Evolutionary conservation across 2,888 invertebrate genomes (phyloP), one percentile per base, ranked within the genome.

Genomic region (Tachystola acroxantha): DNA sequence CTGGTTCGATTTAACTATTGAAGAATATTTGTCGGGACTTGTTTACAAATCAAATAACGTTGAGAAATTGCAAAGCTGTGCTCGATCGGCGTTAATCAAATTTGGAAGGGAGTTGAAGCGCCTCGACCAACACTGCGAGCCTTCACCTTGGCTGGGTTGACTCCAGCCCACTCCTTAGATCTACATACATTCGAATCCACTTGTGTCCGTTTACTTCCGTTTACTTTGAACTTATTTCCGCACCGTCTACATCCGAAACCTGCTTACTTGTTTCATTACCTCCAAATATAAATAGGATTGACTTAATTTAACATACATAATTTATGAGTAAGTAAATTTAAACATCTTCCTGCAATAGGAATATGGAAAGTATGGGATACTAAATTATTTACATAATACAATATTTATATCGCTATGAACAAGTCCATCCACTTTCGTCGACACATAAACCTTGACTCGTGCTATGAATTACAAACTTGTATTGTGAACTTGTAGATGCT

Each of bases 201-300:
- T 44, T 25, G 31, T 31, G 43, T 46, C 43, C 44, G 37, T 37
- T 42, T 35, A 53, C 59, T 72, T 74, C 72, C 73, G 71, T 63
- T 64, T 47, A 57, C 40, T 56, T 64, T 59, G 52, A 54, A 61
- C 54, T 58, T 50, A 57, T 63, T 72, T 76, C 71, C 74, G 64
- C 53, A 48, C 52, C 39, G 57, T 53, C 46, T 51, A 41, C 48
- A 61, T 53, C 55, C 57, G 49, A 71, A 69, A 67, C 62, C 50
- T 41, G 55, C 55, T 53, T 46, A 36, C 33, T 32, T 34, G 20
- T 45, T 39, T 42, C 34, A 58, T 60, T 57, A 46, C 42, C 45
- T 51, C 46, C 46, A 62, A 57, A 61, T 61, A 53, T 59, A 37
- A 36, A 47, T 35, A 35, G 28, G 24, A 33, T 11, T 10, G 27